These are phyloP conservation scores for Drosophila leonis DNA, from an alignment of 2,888 invertebrate genomes.

Conservation along the genomic window DNA sequence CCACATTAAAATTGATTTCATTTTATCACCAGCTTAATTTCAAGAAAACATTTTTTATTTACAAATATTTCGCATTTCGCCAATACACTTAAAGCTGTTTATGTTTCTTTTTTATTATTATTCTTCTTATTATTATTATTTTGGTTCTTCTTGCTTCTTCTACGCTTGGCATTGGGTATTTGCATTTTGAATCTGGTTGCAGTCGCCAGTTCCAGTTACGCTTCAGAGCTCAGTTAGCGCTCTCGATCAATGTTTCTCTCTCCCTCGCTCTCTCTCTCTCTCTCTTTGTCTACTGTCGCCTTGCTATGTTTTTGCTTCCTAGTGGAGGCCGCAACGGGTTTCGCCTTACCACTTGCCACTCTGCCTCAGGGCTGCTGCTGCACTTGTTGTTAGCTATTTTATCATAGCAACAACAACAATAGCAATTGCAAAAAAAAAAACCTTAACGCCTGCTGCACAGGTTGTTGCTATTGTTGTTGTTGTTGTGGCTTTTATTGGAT, in stretches of 20 bases:
- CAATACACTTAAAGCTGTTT: too few species aligned
- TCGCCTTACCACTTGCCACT: slow-evolving; percentile 52
- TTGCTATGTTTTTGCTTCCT: slow-evolving; percentile 21
- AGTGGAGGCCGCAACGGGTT: slow-evolving; percentile 48
- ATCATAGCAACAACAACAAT: slow-evolving; percentile 28
- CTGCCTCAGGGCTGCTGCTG: slow-evolving; percentile 52
- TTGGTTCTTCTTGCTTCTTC: slow-evolving; percentile 17
- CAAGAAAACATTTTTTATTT: too few species aligned
- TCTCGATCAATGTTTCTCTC: not conserved
- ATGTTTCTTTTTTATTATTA: not conserved
- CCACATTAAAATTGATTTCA: too few species aligned
- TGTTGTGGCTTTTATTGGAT: slow-evolving; percentile 66
- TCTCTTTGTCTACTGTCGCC: slow-evolving; percentile 4
- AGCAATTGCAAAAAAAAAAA: slow-evolving; percentile 23
- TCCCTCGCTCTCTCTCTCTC: not conserved
- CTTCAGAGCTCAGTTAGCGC: slow-evolving; percentile 11
- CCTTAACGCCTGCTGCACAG: slow-evolving; percentile 29
- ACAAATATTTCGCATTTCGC: too few species aligned
- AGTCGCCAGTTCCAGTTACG: slow-evolving; percentile 40
- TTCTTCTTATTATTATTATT: not conserved
- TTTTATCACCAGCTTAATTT: too few species aligned
- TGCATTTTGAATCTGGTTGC: slow-evolving; percentile 44
- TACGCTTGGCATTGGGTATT: slow-evolving; percentile 28
- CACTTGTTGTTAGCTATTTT: slow-evolving; percentile 62
- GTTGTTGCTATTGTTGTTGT: slow-evolving; percentile 25